Conservation (phyloP, 2,113 vertebrate genomes). For the Anseranas semipalmata region DNA sequence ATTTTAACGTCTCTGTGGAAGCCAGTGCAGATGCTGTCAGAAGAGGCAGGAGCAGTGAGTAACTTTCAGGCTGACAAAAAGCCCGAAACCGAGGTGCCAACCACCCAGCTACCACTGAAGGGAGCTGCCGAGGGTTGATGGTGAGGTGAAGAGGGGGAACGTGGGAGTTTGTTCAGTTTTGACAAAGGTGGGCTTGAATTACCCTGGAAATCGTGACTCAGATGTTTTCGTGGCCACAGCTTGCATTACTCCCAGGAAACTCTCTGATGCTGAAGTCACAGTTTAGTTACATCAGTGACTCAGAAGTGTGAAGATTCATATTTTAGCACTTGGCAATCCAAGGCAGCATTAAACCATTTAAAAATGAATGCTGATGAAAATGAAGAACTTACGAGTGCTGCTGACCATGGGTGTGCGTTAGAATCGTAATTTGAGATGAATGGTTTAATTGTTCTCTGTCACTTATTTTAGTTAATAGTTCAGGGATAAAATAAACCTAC, state of each 20-base stretch:
- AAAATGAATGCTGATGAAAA: constrained; percentile 82
- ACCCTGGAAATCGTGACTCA: constrained; percentile 89
- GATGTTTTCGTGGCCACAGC: constrained; percentile 78
- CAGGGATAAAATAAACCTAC: constrained; percentile 2
- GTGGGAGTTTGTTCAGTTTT: constrained; percentile 72
- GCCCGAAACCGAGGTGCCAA: neutral
- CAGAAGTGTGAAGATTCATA: constrained; percentile 95
- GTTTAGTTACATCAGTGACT: constrained; percentile 92
- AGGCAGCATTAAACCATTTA: constrained; percentile 83
- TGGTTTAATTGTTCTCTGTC: constrained; percentile 43
- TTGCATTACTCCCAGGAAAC: constrained; percentile 88
- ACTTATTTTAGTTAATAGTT: constrained; percentile 45
- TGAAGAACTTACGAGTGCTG: constrained; percentile 71
- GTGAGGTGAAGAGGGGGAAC: constrained; percentile 22
- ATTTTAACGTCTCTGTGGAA: neutral
- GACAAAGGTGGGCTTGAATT: constrained; percentile 84
- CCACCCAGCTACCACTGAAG: neutral
- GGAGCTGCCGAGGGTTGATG: neutral
- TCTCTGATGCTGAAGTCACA: constrained; percentile 86
- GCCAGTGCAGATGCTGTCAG: neutral
- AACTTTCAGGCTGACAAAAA: constrained; percentile 34
- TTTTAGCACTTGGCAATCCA: constrained; percentile 93
- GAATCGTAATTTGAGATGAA: constrained; percentile 68
- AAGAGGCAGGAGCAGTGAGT: neutral
- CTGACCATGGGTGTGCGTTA: constrained; percentile 75